Percentiles rank a stretch among this genome's conserved stretches.
Conservation (phyloP, 2,797 vertebrate genomes). For the Holocentrus rufus region DNA sequence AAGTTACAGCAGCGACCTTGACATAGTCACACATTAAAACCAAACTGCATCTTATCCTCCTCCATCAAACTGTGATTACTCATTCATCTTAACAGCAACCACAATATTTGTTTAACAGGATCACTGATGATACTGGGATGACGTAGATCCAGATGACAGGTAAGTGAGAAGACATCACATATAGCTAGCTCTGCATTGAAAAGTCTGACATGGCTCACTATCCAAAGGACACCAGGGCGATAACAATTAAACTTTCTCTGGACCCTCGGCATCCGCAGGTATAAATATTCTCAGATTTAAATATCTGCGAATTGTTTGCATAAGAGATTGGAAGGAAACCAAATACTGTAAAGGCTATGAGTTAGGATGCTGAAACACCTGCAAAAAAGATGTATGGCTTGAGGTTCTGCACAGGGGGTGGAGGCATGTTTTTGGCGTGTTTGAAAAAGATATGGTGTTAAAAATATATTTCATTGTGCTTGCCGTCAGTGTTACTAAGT, state of each 20-base stretch:
- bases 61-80: background rate
- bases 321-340: constrained; percentile 58
- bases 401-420: constrained; percentile 59
- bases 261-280: constrained; percentile 25
- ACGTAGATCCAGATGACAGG: background rate
- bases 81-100: background rate
- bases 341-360: constrained; percentile 41
- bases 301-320: constrained; percentile 63
- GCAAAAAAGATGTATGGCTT: constrained; percentile 56
- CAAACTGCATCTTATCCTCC: background rate
- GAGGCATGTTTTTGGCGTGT: constrained; percentile 57
- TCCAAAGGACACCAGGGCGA: constrained; percentile 27
- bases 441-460: constrained; percentile 52
- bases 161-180: constrained; percentile 18
- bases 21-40: constrained; percentile 5
- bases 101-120: background rate
- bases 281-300: constrained; percentile 33
- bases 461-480: constrained; percentile 76
- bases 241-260: constrained; percentile 14
- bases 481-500: constrained; percentile 69
- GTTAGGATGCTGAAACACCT: background rate
- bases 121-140: constrained; percentile 2
- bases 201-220: constrained; percentile 36
- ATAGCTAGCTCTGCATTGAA: constrained; percentile 38
- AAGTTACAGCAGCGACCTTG: constrained; percentile 22